These are phyloP conservation scores for Eupithecia subfuscata DNA, from an alignment of 2,888 invertebrate genomes.

Conservation along the genomic window DNA sequence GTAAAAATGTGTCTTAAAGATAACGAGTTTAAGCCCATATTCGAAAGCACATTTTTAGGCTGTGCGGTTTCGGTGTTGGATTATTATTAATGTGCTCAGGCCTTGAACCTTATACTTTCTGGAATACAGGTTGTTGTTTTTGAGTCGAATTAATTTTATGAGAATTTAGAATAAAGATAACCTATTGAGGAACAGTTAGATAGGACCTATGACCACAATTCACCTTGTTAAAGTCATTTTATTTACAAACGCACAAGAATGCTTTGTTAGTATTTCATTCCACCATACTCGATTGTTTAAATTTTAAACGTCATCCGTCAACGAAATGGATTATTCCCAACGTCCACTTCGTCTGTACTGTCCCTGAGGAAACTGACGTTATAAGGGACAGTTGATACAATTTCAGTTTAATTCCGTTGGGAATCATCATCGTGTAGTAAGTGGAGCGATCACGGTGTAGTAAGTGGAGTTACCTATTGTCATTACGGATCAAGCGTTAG, in stretches of 20 bases:
- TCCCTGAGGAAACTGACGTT: neutral
- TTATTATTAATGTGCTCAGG: too few relatives aligned
- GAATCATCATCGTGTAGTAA: too few relatives aligned
- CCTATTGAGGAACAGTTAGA: slow-evolving; percentile 30
- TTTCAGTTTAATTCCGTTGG: neutral
- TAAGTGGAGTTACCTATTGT: too few relatives aligned
- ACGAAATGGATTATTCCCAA: neutral
- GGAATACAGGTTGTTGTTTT: neutral
- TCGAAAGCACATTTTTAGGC: too few relatives aligned
- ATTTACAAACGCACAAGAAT: slow-evolving; percentile 5
- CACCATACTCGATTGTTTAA: neutral
- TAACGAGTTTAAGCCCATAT: too few relatives aligned
- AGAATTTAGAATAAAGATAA: slow-evolving; percentile 16
- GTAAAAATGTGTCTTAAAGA: too few relatives aligned
- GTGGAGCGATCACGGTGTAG: too few relatives aligned
- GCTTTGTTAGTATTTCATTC: neutral
- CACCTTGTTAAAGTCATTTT: neutral
- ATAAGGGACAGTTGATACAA: neutral
- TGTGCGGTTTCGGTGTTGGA: too few relatives aligned
- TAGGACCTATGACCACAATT: slow-evolving; percentile 29
- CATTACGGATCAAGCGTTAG: too few relatives aligned
- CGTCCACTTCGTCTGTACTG: neutral
- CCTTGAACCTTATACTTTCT: neutral
- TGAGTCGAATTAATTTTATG: neutral
- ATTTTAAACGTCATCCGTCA: neutral